These are phyloP conservation scores for Sibirionetta formosa DNA, from an alignment of 2,797 vertebrate species.

Conservation along the genomic window DNA sequence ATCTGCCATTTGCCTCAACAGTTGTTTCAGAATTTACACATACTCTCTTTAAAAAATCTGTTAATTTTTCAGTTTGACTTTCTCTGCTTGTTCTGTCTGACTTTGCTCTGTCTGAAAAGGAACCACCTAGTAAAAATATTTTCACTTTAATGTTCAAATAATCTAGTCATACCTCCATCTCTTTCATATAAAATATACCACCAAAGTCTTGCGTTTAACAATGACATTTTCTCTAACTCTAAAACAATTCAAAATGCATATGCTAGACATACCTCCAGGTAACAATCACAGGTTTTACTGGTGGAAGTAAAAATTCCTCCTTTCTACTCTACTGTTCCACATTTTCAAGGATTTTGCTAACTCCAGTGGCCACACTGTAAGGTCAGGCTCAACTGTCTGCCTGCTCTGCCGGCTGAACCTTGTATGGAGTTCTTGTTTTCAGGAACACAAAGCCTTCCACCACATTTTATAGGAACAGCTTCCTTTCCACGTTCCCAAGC, in stretches of 20 bases:
- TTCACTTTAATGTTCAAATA: neutral
- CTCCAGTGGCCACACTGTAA: neutral
- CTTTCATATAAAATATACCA: neutral
- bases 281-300: neutral
- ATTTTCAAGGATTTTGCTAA: neutral
- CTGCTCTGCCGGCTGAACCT: neutral
- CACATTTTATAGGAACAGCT: neutral
- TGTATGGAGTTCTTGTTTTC: neutral
- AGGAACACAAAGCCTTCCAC: neutral
- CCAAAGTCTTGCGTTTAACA: neutral
- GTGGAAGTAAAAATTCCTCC: neutral
- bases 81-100: neutral
- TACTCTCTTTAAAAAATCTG: accelerated
- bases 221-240: neutral
- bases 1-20: neutral
- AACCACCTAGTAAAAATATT: neutral
- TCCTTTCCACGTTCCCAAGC: neutral
- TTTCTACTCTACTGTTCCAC: neutral
- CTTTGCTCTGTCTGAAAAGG: neutral
- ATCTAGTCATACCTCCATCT: neutral
- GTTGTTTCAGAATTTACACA: neutral
- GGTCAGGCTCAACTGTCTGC: neutral
- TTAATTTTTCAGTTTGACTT: neutral
- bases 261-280: neutral
- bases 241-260: neutral